Conservation (phyloP, 2,113 vertebrate genomes). For the Heterocephalus glaber region DNA sequence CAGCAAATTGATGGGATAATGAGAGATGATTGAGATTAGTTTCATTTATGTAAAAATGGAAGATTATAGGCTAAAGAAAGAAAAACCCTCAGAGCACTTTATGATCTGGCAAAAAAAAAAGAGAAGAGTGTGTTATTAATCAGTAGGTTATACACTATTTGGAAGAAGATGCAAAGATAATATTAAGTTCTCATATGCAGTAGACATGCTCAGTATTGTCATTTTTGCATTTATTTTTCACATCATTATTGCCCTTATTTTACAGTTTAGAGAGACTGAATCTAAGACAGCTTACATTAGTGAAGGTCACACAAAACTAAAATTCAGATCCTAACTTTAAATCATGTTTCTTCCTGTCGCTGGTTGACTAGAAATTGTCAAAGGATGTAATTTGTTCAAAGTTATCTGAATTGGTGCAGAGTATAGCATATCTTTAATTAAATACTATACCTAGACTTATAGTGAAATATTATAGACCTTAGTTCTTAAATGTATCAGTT, state of each 20-base stretch:
- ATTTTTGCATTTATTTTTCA: not conserved
- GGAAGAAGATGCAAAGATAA: not conserved
- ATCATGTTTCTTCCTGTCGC: not conserved
- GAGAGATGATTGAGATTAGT: not conserved
- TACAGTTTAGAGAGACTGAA: not conserved
- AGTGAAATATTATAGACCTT: not conserved
- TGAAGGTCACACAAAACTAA: not conserved
- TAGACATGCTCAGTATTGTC: not conserved
- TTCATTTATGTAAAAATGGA: not conserved
- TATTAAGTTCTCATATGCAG: not conserved
- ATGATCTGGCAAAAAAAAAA: not conserved
- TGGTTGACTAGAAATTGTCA: not conserved
- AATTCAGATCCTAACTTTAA: slow-evolving; percentile 1
- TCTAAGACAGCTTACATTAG: not conserved
- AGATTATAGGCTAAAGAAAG: not conserved
- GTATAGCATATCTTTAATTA: not conserved
- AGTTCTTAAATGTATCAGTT: not conserved
- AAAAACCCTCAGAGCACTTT: not conserved
- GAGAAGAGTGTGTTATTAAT: not conserved
- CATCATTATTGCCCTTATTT: not conserved
- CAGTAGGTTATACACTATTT: not conserved
- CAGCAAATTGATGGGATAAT: not conserved
- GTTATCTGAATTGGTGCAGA: not conserved
- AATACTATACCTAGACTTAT: not conserved
- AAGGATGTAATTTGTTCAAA: slow-evolving; percentile 23